Base-by-base conservation (phyloP, 30 jellyfish, hydroid and myxozoan genomes). In the Pseudorhiza aurosa region DNA sequence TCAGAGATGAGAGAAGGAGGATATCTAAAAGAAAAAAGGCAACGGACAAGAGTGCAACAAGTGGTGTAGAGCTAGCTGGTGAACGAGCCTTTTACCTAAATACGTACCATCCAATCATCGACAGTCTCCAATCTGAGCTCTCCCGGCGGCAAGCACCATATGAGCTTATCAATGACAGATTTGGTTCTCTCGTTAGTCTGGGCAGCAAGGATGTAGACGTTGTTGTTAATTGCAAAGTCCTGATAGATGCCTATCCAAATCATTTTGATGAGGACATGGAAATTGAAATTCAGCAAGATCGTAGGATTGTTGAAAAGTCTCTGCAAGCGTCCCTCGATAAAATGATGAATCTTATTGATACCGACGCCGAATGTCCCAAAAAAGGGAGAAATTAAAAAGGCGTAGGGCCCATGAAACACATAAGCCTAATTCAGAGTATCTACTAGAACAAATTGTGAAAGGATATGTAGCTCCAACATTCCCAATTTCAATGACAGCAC, bases 1-100 rank as follows among this genome's bases (percentile, higher is more conserved):
- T 59, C 90, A 78, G 57, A 78, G 90, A 78, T 36, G 90, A 78
- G 65, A 36, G 64, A 69, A 76, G 65, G 65, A 78, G 82, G 71
- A 78, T 59, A 78, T 59, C 55, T 43, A 78, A 63, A 46, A 78
- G 90, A 74, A 51, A 51, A 53, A 53, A 53, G 27, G 21, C 39
- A 19, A 26, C 4, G 72, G 65, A 31, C 24, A 53, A 72, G 72
- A 27, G 85, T 10, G 19, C 57, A n/a, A n/a, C n/a, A n/a, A n/a
- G n/a, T n/a, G n/a, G n/a, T n/a, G n/a, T n/a, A n/a, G n/a, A n/a
- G n/a, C n/a, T n/a, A n/a, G n/a, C n/a, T n/a, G n/a, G n/a, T n/a
- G n/a, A n/a, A n/a, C n/a, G 43, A 42, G 74, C 14, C 43, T 76
- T 76, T 64, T 39, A 76, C 78, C 33, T 57, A 56, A 45, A 57